Conservation (phyloP, 1,140 invertebrate genomes). For the Drosophila micromelanica region DNA sequence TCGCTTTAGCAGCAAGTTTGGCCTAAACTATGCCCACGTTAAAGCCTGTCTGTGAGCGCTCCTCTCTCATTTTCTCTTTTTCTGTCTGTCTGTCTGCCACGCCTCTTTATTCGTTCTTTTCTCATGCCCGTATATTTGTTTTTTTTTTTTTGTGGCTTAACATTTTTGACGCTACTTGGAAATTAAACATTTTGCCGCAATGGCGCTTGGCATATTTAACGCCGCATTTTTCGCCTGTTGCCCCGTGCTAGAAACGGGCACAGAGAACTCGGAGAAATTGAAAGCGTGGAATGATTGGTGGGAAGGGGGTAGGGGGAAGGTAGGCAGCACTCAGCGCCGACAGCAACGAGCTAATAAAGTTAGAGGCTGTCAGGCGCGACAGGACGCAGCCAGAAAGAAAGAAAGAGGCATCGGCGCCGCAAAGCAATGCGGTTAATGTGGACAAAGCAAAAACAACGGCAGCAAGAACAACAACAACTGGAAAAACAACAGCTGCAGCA, state of each 20-base stretch:
- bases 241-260: conserved; percentile 17
- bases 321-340: conserved; percentile 53
- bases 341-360: conserved; percentile 77
- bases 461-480: not conserved
- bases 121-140: too few relatives aligned
- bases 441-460: conserved; percentile 22
- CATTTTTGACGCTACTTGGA: conserved; percentile 56
- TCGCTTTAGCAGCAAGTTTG: conserved; percentile 29
- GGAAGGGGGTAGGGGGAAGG: not conserved
- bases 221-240: conserved; percentile 67
- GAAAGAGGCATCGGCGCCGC: conserved; percentile 24
- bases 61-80: not conserved
- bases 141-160: conserved; percentile 37
- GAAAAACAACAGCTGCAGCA: conserved; percentile 8
- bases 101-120: conserved; percentile 15
- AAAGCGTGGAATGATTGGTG: not conserved
- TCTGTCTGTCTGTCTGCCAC: conserved; percentile 1
- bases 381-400: conserved; percentile 33
- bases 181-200: conserved; percentile 78
- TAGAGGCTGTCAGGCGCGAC: conserved; percentile 69
- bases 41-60: not conserved
- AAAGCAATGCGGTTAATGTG: conserved; percentile 69
- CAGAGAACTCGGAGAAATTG: not conserved
- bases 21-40: conserved; percentile 50
- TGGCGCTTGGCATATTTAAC: conserved; percentile 35